A percentile compares a stretch with the other conserved stretches of the same genome.
Conservation (phyloP, 2,797 vertebrate species). For the Merluccius polli region DNA sequence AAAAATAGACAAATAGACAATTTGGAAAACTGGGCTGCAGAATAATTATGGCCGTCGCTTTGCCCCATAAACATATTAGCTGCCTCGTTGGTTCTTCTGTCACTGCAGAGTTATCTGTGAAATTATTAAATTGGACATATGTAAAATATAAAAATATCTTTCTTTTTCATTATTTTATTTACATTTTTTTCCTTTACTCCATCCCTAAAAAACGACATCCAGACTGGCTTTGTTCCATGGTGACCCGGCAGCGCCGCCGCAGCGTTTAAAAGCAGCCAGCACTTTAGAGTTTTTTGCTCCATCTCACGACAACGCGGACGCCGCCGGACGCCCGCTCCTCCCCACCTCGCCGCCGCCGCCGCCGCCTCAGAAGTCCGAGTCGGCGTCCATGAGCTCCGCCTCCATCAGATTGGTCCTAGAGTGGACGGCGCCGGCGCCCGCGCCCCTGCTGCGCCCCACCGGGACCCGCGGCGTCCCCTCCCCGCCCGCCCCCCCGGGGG, state of each 20-base stretch:
- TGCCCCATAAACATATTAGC: constrained; percentile 59
- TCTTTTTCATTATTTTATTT: constrained; percentile 51
- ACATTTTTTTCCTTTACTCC: constrained; percentile 45
- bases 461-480: constrained; percentile 68
- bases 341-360: no score
- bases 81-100: constrained; percentile 51
- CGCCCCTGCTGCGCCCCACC: constrained; percentile 56
- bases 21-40: constrained; percentile 7
- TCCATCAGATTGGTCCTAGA: constrained; percentile 93
- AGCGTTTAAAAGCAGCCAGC: constrained; percentile 71
- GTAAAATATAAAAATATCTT: constrained; percentile 47
- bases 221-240: constrained; percentile 20
- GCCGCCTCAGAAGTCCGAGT: constrained; percentile 83
- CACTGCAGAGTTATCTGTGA: constrained; percentile 48
- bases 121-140: constrained; percentile 42
- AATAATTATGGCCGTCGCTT: constrained; percentile 28
- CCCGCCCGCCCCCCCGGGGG: constrained; percentile 42
- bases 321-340: no score
- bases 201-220: constrained; percentile 8
- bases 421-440: constrained; percentile 77
- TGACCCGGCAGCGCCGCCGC: constrained; percentile 34
- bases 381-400: constrained; percentile 86
- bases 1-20: background rate
- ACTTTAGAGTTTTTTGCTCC: constrained; percentile 45
- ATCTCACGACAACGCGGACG: background rate